Base-by-base conservation (phyloP, 35 echinoderm and acorn worm genomes). In the Amphiura filiformis region DNA sequence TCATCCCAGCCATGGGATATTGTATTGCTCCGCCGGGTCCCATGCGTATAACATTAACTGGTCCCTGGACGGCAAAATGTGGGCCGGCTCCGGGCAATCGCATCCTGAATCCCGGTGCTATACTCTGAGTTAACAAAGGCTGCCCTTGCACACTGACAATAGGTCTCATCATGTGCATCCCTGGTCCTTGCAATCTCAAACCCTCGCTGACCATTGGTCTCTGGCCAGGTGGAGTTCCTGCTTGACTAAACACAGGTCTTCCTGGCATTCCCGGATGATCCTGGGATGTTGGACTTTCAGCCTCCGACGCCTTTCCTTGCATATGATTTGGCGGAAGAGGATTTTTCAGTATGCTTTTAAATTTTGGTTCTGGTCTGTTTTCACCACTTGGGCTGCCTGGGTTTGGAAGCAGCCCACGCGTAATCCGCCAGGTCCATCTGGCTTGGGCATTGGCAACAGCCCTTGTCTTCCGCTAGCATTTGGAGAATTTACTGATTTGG, bases 101-200 rank as follows among this genome's bases (percentile, higher is more conserved):
- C 38, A 91, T 91, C 52, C 76, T 84, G 44, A 76, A 91, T 83
- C 89, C 89, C 0, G 89, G 93, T 1, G 80, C 81, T 36, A 95
- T 88, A 39, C 89, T 90, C 1, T 82, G 90, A 70, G 61, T 70
- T 57, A 95, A 78, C 86, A 95, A n/a, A 1, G 86, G 84, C 78
- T 92, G 93, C 28, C 86, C 83, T 65, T 85, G 83, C 31, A 85
- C 64, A 36, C 83, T 82, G 13, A 95, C 32, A 31, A 89, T 75
- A 30, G 93, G 93, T 39, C 90, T 80, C 61, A 95, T 83, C 90
- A 95, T 88, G 2, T 90, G 90, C 39, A 85, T 85, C n/a, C 82
- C 82, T 34, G 81, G 89, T 26, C 76, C 76, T 33, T 52, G 88
- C 1, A 77, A 39, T 31, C 88, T 20, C 31, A 75, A 39, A 39